A percentile compares a stretch with the other conserved stretches of the same genome.
These are phyloP conservation scores for Monochamus alternatus DNA, from an alignment of 2,888 invertebrate species.

Conservation along the genomic window DNA sequence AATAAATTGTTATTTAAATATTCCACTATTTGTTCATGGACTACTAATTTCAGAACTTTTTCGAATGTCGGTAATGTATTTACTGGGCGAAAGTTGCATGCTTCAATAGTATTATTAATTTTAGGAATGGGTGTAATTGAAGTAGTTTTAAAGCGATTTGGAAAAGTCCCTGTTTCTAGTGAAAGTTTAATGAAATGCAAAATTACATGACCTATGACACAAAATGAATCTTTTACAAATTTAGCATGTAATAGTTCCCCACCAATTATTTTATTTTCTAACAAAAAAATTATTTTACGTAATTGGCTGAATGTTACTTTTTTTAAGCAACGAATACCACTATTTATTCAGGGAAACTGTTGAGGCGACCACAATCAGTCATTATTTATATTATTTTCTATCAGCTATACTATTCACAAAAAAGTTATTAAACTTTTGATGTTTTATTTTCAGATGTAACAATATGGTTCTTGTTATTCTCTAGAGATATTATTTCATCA, in stretches of 20 bases:
- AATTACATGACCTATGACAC: not conserved
- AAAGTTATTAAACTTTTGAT: not conserved
- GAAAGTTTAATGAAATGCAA: not conserved
- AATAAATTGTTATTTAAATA: slow-evolving; percentile 1
- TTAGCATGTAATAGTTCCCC: not conserved
- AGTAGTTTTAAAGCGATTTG: not conserved
- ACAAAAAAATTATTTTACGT: not conserved
- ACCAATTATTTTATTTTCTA: not conserved
- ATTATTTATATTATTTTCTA: not conserved
- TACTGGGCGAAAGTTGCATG: not conserved
- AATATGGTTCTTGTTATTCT: not conserved
- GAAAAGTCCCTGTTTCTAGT: not conserved
- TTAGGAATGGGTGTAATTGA: slow-evolving; percentile 1
- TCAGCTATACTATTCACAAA: not conserved
- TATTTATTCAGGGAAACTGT: not conserved
- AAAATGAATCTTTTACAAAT: too few species aligned
- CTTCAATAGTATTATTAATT: not conserved
- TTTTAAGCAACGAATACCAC: too few species aligned
- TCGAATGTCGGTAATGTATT: not conserved
- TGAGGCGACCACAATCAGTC: not conserved
- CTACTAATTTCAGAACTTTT: not conserved
- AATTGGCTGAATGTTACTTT: too few species aligned
- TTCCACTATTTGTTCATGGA: not conserved
- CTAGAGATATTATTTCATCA: not conserved
- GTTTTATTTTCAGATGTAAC: not conserved